These are phyloP conservation scores for Branchellion lobata DNA, from an alignment of 2,888 invertebrate species.

Conservation along the genomic window DNA sequence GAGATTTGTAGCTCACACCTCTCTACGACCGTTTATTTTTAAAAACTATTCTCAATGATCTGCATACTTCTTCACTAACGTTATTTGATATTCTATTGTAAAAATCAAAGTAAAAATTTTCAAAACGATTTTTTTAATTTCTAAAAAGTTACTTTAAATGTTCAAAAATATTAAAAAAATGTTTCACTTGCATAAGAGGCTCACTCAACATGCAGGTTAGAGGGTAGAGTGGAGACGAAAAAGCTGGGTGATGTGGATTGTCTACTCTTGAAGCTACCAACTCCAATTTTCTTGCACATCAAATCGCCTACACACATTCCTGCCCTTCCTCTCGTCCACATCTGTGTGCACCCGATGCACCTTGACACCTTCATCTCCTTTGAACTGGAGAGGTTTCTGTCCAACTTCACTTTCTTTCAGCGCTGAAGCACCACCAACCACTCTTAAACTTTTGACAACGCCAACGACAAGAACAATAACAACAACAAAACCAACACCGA, in stretches of 20 bases:
- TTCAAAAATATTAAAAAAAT: background rate
- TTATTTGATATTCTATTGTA: no score
- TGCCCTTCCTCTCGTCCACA: background rate
- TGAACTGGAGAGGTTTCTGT: background rate
- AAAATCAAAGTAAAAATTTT: background rate
- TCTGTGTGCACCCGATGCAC: slow-evolving; percentile 30
- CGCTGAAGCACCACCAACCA: no score
- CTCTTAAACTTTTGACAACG: background rate
- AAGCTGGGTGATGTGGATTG: background rate
- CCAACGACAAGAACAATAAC: background rate
- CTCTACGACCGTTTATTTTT: no score
- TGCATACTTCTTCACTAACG: no score
- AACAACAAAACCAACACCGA: background rate
- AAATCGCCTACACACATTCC: background rate
- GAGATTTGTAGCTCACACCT: no score
- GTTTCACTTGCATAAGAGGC: background rate
- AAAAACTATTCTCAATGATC: no score
- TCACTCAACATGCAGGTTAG: background rate
- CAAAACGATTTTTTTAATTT: background rate
- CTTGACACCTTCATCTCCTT: slow-evolving; percentile 29
- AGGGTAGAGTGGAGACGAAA: background rate
- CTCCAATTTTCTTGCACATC: background rate
- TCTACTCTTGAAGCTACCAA: background rate
- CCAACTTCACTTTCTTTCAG: no score
- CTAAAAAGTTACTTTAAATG: no score